Conservation (phyloP, 1,140 invertebrate species). For the Scaptomyza montana region DNA sequence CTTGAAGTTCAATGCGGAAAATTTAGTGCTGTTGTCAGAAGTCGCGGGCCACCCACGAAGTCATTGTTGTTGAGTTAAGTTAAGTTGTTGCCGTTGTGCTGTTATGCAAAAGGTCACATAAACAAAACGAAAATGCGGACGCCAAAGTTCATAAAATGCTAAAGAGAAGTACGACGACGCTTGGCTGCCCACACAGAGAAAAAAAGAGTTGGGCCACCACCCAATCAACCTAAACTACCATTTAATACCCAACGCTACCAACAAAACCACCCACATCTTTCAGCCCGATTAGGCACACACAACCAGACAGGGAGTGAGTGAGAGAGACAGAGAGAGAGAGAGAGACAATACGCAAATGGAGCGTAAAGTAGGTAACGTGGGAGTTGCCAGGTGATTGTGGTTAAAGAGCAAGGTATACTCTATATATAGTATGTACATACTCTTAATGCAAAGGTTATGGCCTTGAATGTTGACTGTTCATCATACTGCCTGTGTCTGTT, state of each 20-base stretch:
- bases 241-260: background rate
- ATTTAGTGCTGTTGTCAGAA: slow-evolving; percentile 24
- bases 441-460: background rate
- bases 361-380: background rate
- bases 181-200: slow-evolving; percentile 21
- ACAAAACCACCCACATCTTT: slow-evolving; percentile 14
- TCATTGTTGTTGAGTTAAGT: too few relatives aligned
- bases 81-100: slow-evolving; percentile 6
- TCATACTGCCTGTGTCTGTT: background rate
- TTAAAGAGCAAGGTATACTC: background rate
- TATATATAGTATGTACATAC: background rate
- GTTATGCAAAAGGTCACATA: slow-evolving; percentile 41
- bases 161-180: slow-evolving; percentile 13
- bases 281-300: slow-evolving; percentile 44
- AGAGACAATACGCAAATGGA: background rate
- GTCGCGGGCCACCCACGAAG: background rate
- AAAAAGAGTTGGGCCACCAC: slow-evolving; percentile 6
- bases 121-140: slow-evolving; percentile 31
- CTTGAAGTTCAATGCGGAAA: slow-evolving; percentile 68
- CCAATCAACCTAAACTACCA: background rate
- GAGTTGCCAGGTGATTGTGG: slow-evolving; percentile 9
- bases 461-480: background rate
- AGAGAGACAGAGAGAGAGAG: background rate
- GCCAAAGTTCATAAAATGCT: slow-evolving; percentile 40
- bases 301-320: background rate